These are phyloP conservation scores for Musca vetustissima DNA, from an alignment of 1,140 invertebrate genomes.

Conservation along the genomic window DNA sequence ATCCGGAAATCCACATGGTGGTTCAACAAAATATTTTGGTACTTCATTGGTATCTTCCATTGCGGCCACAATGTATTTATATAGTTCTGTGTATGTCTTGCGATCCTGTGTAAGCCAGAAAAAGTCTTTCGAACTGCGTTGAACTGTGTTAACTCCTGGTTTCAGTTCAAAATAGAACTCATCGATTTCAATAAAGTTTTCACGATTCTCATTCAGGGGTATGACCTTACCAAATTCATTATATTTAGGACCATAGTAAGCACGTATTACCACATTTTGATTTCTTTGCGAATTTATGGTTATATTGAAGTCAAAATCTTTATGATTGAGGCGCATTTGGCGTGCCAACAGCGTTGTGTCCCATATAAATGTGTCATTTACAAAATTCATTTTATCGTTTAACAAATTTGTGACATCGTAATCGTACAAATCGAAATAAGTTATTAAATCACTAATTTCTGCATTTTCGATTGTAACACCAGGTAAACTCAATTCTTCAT, in stretches of 20 bases:
- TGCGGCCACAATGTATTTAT: slow-evolving; percentile 54
- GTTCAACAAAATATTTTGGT: slow-evolving; percentile 46
- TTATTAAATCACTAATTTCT: slow-evolving; percentile 65
- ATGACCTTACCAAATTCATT: slow-evolving; percentile 56
- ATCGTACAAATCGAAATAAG: slow-evolving; percentile 56
- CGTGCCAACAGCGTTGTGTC: slow-evolving; percentile 54
- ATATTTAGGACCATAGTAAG: slow-evolving; percentile 34
- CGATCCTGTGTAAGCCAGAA: slow-evolving; percentile 54
- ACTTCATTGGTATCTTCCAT: slow-evolving; percentile 54
- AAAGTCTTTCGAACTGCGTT: slow-evolving; percentile 57
- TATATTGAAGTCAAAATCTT: slow-evolving; percentile 54
- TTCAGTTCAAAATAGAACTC: slow-evolving; percentile 57
- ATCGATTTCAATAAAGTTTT: slow-evolving; percentile 61
- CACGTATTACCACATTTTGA: slow-evolving; percentile 44
- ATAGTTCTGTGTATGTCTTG: slow-evolving; percentile 54
- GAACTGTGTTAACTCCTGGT: slow-evolving; percentile 56
- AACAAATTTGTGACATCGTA: slow-evolving; percentile 55
- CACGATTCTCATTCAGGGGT: slow-evolving; percentile 36
- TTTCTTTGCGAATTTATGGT: slow-evolving; percentile 56
- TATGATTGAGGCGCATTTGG: slow-evolving; percentile 65
- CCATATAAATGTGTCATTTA: slow-evolving; percentile 39
- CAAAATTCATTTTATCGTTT: slow-evolving; percentile 56
- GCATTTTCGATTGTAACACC: slow-evolving; percentile 62
- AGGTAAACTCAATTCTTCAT: slow-evolving; percentile 19
- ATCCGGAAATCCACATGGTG: slow-evolving; percentile 51